Base-by-base conservation (phyloP, 1,140 invertebrate species). In the Drosophila serrata region DNA sequence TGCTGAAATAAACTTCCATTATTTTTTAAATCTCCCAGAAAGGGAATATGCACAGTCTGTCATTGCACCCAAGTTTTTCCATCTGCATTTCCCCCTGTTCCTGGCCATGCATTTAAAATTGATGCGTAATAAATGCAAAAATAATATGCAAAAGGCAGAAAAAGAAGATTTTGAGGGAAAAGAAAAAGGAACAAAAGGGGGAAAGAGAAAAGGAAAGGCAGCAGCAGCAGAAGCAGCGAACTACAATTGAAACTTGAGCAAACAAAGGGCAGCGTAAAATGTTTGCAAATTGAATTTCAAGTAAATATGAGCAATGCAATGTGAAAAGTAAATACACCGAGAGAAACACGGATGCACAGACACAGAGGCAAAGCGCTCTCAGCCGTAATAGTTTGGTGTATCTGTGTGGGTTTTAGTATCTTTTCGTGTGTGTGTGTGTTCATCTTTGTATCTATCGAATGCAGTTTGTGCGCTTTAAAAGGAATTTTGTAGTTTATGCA, bases 401-500 rank as follows among this genome's bases (percentile, higher is more conserved):
- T 55, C 31, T 55, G 51, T 55, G 51, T 55, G 51, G 48, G 48
- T 13, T 13, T 12, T 55, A 53, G 61, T 65, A 49, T 75, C 35
- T 65, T 58, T 69, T 13, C 15, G 43, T 45, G 13, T 39, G 11
- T 57, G 11, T 59, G 40, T 75, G 67, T 74, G 56, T 39, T 48
- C 55, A 58, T 70, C 69, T 87, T 81, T 87, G 82, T 87, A 88
- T 87, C 82, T 87, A 88, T 87, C 76, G 82, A 82, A 87, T 82
- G 82, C 82, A 87, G 69, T 88, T 87, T 82, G 48, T 74, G 82
- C 82, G 82, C 82, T 88, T 87, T 87, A 77, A 87, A 87, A 87
- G 82, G 82, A 87, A 87, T 88, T 87, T 67, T 88, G 82, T 87
- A 87, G 79, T 87, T 87, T 87, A 87, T 87, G 82, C 84, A 87